Conservation (phyloP, 2,113 vertebrate genomes). For the Halcyon malimbica region DNA sequence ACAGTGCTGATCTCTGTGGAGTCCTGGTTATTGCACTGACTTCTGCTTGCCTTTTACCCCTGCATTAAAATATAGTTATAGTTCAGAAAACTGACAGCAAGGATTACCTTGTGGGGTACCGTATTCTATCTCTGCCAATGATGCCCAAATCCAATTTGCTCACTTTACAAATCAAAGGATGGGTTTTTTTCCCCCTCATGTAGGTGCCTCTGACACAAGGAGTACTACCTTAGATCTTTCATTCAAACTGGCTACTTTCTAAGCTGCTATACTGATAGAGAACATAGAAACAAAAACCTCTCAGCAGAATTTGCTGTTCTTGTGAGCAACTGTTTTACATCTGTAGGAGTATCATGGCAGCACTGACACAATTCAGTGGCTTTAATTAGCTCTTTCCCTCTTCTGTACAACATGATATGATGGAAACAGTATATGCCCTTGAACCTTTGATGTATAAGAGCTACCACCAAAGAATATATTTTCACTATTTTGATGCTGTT, state of each 20-base stretch:
- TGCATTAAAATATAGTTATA: neutral
- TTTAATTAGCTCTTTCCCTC: neutral
- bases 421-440: neutral
- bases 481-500: neutral
- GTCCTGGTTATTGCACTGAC: neutral
- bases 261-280: neutral
- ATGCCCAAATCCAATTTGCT: neutral
- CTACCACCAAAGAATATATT: neutral
- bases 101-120: neutral
- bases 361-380: neutral
- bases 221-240: neutral
- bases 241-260: neutral
- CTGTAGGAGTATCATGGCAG: neutral
- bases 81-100: neutral
- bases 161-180: neutral
- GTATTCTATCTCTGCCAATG: neutral
- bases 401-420: neutral
- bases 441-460: neutral
- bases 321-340: neutral
- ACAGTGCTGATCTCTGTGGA: neutral
- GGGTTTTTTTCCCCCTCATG: fast-evolving
- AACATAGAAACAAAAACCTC: neutral
- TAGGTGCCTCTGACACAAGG: neutral
- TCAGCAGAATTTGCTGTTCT: neutral
- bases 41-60: neutral